Percentiles rank a stretch among this genome's conserved stretches.
Evolutionary conservation across 2,888 invertebrate species (phyloP).

Genomic region (Phyllotreta cruciferae): DNA sequence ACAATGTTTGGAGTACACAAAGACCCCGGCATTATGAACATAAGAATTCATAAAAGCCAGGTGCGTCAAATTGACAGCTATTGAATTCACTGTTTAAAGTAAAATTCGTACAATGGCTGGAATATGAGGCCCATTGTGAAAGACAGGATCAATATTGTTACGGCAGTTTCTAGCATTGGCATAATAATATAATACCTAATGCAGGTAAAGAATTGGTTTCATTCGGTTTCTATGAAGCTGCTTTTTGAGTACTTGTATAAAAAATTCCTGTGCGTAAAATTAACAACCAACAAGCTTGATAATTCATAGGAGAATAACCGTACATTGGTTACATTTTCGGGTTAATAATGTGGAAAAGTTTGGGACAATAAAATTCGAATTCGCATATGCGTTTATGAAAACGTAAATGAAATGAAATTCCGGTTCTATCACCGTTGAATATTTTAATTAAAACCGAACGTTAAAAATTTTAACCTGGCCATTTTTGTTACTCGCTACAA

Average conservation of each 20-base stretch:
- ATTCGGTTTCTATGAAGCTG: conserved; percentile 2
- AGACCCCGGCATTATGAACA: conserved; percentile 17
- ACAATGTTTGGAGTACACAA: conserved; percentile 12
- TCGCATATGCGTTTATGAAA: too few species aligned
- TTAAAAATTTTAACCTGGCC: conserved; percentile 1
- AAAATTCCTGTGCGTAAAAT: too few species aligned
- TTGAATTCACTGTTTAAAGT: conserved; percentile 49
- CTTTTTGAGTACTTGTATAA: background rate
- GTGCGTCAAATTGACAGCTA: conserved; percentile 47
- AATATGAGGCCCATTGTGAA: conserved; percentile 38
- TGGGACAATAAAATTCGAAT: too few species aligned
- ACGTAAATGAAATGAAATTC: too few species aligned
- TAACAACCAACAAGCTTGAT: too few species aligned
- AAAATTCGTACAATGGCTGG: conserved; percentile 47
- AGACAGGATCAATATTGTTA: conserved; percentile 40
- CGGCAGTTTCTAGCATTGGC: conserved; percentile 30
- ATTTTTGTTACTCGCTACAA: conserved; percentile 8
- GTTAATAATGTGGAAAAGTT: too few species aligned
- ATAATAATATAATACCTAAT: conserved; percentile 15
- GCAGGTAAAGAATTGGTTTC: conserved; percentile 48
- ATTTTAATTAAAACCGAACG: conserved; percentile 14
- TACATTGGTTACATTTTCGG: too few species aligned
- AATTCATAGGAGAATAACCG: too few species aligned
- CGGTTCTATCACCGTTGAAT: background rate
- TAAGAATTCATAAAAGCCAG: conserved; percentile 33